Evolutionary conservation across 2,113 vertebrate genomes (phyloP).

Genomic region (Myrmecobius fasciatus): DNA sequence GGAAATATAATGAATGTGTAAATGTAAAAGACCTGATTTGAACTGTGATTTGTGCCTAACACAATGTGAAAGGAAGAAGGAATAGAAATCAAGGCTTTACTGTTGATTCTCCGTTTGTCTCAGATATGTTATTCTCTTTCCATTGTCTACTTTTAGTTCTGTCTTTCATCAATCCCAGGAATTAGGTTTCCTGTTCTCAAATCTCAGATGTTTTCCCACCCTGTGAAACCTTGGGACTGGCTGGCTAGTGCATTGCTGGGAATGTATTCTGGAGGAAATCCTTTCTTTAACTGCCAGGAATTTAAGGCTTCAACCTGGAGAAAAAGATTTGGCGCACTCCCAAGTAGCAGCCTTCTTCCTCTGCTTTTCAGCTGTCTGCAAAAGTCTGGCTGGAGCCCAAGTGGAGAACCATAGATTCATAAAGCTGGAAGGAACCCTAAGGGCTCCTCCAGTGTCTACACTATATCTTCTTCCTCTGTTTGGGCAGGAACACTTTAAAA

Average conservation of each 20-base stretch:
- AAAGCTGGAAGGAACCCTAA: conserved; percentile 19
- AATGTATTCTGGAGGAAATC: conserved; percentile 84
- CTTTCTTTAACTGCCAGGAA: conserved; percentile 82
- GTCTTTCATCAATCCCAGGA: conserved; percentile 38
- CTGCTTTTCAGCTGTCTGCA: conserved; percentile 78
- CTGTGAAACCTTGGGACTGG: conserved; percentile 77
- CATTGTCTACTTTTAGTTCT: conserved; percentile 3
- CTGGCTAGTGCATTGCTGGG: conserved; percentile 73
- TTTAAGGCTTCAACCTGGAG: conserved; percentile 77
- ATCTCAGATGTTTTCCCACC: conserved; percentile 76
- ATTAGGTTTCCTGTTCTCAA: conserved; percentile 58
- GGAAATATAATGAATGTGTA: neutral
- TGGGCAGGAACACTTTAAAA: conserved; percentile 41
- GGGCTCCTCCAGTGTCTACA: conserved; percentile 24
- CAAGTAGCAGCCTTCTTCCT: conserved; percentile 79
- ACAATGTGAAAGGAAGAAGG: conserved; percentile 43
- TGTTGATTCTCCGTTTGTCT: conserved; percentile 11
- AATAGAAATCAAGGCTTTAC: conserved; percentile 39
- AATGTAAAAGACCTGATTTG: conserved; percentile 17
- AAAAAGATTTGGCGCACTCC: conserved; percentile 71
- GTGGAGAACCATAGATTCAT: conserved; percentile 56
- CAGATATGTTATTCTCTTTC: conserved; percentile 12
- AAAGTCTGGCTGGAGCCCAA: conserved; percentile 64
- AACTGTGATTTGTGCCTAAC: conserved; percentile 20
- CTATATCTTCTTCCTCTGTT: conserved; percentile 23